Evolutionary conservation across 1,140 invertebrate species (phyloP), one percentile per base, ranked within the genome.

Genomic region (Drosophila miranda): DNA sequence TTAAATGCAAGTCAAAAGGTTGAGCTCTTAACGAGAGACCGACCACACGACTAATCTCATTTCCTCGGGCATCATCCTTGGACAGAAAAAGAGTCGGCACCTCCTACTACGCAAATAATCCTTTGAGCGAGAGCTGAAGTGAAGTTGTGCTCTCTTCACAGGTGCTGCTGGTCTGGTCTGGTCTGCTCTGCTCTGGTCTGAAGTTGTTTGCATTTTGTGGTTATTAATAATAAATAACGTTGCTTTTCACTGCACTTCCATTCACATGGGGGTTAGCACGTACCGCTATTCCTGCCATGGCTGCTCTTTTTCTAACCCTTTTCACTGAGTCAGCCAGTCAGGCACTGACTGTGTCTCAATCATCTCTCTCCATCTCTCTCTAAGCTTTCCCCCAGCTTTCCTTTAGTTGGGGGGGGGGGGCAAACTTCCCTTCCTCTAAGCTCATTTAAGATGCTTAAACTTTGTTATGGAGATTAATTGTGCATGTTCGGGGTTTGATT

Each of bases 201-300:
- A 86, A 84, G 81, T 87, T 86, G 82, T 86, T 86, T 86, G 82
- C 78, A 75, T 78, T 81, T 77, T 81, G 82, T 67, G 81, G 77
- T 78, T 86, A 86, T 86, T 86, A 86, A 86, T 86, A 86, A 86
- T 86, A 81, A 86, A 86, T 86, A 79, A 78, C 75, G 76, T 75
- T 86, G 80, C 80, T 70, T 84, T 86, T 84, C 78, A 77, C 53
- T 73, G 69, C 71, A 74, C 69, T 64, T 63, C 34, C 13, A 38
- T 13, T 11, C 11, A 13, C 11, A 13, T 5, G 1, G 34, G 11
- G 34, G 3, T 9, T 11, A 34, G 30, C 9, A 11, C 28, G 30
- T 11, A 38, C 34, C 11, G 11, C 34, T 38, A 38, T 45, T 7
- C 9, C 44, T 14, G 6, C 16, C 3, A n/a, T 45, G 23, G 11